phyloP scores from a whole-genome alignment of 1,140 invertebrate species.

The Babylonia areolata region DNA sequence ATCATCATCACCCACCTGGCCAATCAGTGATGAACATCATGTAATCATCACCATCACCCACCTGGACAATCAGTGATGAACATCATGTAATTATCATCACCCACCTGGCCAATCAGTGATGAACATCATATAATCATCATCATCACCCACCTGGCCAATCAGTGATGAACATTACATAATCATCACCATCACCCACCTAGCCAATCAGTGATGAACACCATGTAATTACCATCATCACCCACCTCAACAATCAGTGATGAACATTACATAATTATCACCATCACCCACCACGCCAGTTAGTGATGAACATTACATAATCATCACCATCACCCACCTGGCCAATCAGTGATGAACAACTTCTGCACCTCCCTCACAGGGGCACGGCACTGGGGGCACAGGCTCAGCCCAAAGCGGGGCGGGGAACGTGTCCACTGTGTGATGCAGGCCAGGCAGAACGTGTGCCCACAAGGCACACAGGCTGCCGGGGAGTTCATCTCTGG shows the following conservation, averaged over 20 bases:
- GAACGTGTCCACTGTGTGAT: conserved; percentile 20
- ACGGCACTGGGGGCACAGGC: conserved; percentile 28
- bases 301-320: too few relatives aligned
- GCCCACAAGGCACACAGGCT: conserved; percentile 27
- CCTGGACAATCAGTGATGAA: background rate
- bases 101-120: background rate
- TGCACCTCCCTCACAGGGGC: conserved; percentile 24
- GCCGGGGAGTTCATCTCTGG: conserved; percentile 16
- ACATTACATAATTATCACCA: too few relatives aligned
- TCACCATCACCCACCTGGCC: conserved; percentile 8
- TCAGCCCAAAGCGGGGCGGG: background rate
- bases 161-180: too few relatives aligned
- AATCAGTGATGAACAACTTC: conserved; percentile 23
- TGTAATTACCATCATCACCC: too few relatives aligned
- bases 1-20: too few relatives aligned
- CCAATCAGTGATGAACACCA: too few relatives aligned
- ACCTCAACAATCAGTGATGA: too few relatives aligned
- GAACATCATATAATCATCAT: too few relatives aligned
- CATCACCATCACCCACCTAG: too few relatives aligned
- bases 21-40: too few relatives aligned
- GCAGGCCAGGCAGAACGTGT: conserved; percentile 33
- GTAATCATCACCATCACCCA: background rate
- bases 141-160: too few relatives aligned
- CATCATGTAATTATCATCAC: background rate
- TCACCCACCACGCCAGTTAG: too few relatives aligned